A percentile compares a stretch with the other conserved stretches of the same genome.
phyloP scores from a whole-genome alignment of 2,113 vertebrate genomes.

The Apus apus region DNA sequence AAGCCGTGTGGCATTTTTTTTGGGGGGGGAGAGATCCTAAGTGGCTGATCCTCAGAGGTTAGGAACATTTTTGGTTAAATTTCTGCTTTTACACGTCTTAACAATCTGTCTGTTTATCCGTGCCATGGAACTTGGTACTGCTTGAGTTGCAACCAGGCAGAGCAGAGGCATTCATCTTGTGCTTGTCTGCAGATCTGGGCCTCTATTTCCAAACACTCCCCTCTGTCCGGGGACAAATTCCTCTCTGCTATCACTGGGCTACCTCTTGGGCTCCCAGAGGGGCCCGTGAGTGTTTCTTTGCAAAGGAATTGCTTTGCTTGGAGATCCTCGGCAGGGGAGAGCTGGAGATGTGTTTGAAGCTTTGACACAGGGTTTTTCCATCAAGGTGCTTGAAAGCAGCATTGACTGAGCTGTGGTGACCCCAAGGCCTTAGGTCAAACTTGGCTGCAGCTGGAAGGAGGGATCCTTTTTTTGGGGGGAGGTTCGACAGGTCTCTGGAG shows the following conservation, averaged over 20 bases:
- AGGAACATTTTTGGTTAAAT: neutral
- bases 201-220: rapidly evolving
- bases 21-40: neutral
- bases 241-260: neutral
- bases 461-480: neutral
- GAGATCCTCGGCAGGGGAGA: slow-evolving; percentile 4
- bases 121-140: neutral
- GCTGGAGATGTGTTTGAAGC: slow-evolving; percentile 7
- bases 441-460: slow-evolving; percentile 28
- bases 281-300: neutral
- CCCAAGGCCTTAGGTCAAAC: slow-evolving; percentile 16
- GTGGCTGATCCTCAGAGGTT: neutral
- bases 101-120: neutral
- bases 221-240: neutral
- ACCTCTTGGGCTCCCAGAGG: neutral
- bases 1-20: neutral
- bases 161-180: neutral
- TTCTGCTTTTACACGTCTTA: neutral
- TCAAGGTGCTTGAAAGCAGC: rapidly evolving
- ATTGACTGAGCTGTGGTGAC: neutral
- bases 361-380: neutral
- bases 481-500: neutral
- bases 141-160: neutral
- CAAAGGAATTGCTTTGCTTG: neutral
- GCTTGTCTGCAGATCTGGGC: neutral